Base-by-base conservation (phyloP, 2,888 invertebrate species). In the Cerastis leucographa region DNA sequence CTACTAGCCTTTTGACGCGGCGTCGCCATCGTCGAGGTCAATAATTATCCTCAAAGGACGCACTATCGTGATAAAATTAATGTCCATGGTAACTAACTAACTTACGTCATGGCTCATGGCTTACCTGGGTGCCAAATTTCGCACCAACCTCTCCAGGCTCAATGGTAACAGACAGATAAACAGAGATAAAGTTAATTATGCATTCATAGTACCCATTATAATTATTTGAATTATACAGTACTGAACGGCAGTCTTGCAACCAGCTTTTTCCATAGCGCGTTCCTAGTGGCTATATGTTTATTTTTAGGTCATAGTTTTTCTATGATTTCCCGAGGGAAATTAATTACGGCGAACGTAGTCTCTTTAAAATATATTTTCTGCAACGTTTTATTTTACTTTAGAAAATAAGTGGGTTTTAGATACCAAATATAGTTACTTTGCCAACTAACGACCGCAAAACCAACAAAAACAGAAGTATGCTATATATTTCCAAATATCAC, bases 291-390 rank as follows among this genome's bases (percentile, higher is more conserved):
- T 0, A n/a, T 14, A 8, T 40, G 14, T 14, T 42, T 49, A 42
- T 35, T 40, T n/a, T 44, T n/a, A 46, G 11, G 25, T 22, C 35
- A 56, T 42, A 35, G 22, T 79, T 80, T n/a, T 22, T 35, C 0
- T 70, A 54, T 70, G 25, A 80, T 80, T 80, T 70, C 80, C 54
- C 61, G 0, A 59, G 40, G 66, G 76, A 80, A 67, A 76, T 35
- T 19, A 44, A 56, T 5, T 71, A 66, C 42, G 54, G 7, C 42
- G 56, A 35, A 22, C 19, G 25, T 42, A n/a, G 14, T 25, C 0
- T 35, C 17, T 40, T 9, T 51, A 42, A n/a, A n/a, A n/a, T 29
- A 69, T 29, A 35, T 56, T 29, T 40, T 29, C 44, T 17, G 4
- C 19, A 1, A 35, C 14, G 49, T 49, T 65, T 64, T 25, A 56